Conservation (phyloP, 2,888 invertebrate species). For the Parapristionchus giblindavisi region DNA sequence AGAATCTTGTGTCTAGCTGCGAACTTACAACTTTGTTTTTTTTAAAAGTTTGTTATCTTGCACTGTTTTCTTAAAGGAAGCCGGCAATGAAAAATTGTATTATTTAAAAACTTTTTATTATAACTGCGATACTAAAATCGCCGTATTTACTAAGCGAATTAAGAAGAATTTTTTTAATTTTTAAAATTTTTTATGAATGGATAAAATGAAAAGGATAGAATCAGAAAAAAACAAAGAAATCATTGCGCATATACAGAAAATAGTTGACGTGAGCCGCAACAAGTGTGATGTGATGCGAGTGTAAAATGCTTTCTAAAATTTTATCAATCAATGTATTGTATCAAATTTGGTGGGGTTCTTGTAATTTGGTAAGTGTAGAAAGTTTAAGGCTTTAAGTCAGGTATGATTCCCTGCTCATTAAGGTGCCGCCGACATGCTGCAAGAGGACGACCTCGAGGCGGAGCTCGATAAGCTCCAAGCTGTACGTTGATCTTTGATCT, state of each 20-base stretch:
- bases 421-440: constrained; percentile 42
- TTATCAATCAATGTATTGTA: too few species aligned
- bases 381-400: neutral
- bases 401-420: neutral
- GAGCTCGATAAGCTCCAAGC: constrained; percentile 53
- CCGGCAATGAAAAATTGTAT: neutral
- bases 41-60: neutral
- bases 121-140: neutral
- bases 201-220: too few species aligned
- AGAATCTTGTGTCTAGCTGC: neutral
- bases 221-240: too few species aligned
- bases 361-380: neutral
- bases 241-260: too few species aligned
- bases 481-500: constrained; percentile 33
- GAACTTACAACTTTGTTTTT: neutral
- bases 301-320: too few species aligned
- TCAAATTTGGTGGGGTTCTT: neutral
- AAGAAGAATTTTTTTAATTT: too few species aligned
- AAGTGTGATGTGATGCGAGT: too few species aligned
- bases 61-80: neutral
- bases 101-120: neutral
- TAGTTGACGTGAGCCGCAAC: too few species aligned
- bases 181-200: too few species aligned
- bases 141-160: too few species aligned
- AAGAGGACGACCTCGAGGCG: constrained; percentile 53